Evolutionary conservation across 2,797 vertebrate species (phyloP).

Genomic region (Peromyscus nudipes): DNA sequence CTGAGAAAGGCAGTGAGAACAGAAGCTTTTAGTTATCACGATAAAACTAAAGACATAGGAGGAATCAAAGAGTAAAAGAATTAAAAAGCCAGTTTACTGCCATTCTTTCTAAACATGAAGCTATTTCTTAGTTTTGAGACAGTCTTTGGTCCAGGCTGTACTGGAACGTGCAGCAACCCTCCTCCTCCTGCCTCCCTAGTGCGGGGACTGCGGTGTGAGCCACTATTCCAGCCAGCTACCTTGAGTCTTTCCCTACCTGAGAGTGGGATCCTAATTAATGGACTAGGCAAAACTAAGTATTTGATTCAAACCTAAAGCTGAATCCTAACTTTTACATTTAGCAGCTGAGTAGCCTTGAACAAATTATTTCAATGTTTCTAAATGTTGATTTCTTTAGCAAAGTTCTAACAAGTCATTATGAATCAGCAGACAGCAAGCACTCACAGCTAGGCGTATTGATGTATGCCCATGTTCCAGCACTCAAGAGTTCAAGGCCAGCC

Average conservation of each 20-base stretch:
- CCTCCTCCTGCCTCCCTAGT: background rate
- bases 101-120: background rate
- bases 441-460: background rate
- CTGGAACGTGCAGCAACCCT: background rate
- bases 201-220: background rate
- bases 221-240: background rate
- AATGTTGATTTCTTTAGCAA: conserved; percentile 58
- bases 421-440: conserved; percentile 29
- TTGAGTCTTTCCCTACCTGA: conserved; percentile 40
- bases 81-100: conserved; percentile 7
- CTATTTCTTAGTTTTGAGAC: background rate
- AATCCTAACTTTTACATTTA: conserved; percentile 58
- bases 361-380: conserved; percentile 52
- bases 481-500: background rate
- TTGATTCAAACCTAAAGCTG: conserved; percentile 42
- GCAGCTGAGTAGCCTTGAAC: background rate
- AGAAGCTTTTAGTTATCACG: conserved; percentile 50
- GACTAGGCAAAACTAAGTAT: conserved; percentile 12
- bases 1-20: conserved; percentile 50
- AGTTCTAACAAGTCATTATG: background rate
- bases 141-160: background rate
- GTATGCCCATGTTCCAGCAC: background rate
- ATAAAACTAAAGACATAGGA: conserved; percentile 36
- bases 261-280: background rate
- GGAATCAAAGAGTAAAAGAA: background rate